Evolutionary conservation across 2,888 invertebrate species (phyloP).

Genomic region (Gymnocheta viridis): DNA sequence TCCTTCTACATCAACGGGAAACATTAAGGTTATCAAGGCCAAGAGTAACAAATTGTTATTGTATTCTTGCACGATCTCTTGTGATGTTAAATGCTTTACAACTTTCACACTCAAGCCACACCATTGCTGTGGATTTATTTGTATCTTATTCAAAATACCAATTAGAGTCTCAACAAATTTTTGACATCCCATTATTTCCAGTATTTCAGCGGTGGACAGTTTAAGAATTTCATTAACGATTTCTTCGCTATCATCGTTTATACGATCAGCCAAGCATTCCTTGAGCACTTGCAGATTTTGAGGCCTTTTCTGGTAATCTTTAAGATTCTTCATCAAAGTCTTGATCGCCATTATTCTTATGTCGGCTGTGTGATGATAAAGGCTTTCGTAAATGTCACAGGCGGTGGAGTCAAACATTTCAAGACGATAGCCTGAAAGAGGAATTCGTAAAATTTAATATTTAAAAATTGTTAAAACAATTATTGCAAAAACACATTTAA

Average conservation of each 20-base stretch:
- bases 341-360: slow-evolving; percentile 87
- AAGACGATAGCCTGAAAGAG: slow-evolving; percentile 83
- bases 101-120: slow-evolving; percentile 80
- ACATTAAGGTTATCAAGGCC: slow-evolving; percentile 77
- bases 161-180: slow-evolving; percentile 83
- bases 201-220: slow-evolving; percentile 80
- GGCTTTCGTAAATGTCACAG: slow-evolving; percentile 85
- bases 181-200: slow-evolving; percentile 82
- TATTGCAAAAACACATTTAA: too few species aligned
- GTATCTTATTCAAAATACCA: slow-evolving; percentile 83
- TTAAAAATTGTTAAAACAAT: too few species aligned
- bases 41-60: slow-evolving; percentile 77
- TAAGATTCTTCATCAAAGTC: slow-evolving; percentile 84
- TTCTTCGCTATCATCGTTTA: slow-evolving; percentile 86
- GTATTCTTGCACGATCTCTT: slow-evolving; percentile 81
- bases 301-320: slow-evolving; percentile 80
- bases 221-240: slow-evolving; percentile 85
- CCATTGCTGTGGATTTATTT: slow-evolving; percentile 82
- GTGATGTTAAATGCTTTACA: slow-evolving; percentile 83
- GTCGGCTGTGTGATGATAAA: slow-evolving; percentile 87
- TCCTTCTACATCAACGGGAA: slow-evolving; percentile 72
- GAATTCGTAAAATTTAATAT: neutral
- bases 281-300: slow-evolving; percentile 84
- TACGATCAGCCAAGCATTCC: slow-evolving; percentile 85
- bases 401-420: slow-evolving; percentile 83